Percentiles rank a stretch among this genome's conserved stretches.
Conservation (phyloP, 2,888 invertebrate species). For the Nemurella pictetii region DNA sequence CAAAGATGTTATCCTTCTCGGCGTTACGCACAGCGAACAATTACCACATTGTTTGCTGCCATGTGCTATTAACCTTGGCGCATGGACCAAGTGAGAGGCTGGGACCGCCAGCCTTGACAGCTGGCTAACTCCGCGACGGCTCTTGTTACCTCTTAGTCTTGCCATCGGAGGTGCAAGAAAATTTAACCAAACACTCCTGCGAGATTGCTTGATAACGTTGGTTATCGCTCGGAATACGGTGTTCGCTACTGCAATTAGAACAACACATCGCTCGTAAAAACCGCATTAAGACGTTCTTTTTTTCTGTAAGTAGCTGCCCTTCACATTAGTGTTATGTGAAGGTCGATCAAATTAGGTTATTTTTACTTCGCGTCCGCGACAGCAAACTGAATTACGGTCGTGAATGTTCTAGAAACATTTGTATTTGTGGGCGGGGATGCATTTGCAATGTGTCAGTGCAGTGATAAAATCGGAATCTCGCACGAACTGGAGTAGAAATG, state of each 20-base stretch:
- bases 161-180: background rate
- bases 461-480: background rate
- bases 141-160: too few relatives aligned
- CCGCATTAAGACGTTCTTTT: background rate
- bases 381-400: background rate
- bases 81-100: constrained; percentile 14
- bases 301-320: background rate
- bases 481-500: background rate
- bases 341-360: background rate
- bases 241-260: background rate
- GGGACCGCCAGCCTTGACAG: constrained; percentile 2
- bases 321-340: background rate
- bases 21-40: background rate
- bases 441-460: background rate
- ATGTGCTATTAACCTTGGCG: background rate
- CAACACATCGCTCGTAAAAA: background rate
- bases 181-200: background rate
- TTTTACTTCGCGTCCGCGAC: background rate
- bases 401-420: background rate
- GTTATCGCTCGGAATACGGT: too few relatives aligned
- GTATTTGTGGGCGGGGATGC: background rate
- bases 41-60: background rate
- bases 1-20: background rate
- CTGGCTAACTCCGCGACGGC: background rate
- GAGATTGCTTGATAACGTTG: too few relatives aligned